phyloP scores from a whole-genome alignment of 1,140 invertebrate genomes.

The Pissodes strobi region DNA sequence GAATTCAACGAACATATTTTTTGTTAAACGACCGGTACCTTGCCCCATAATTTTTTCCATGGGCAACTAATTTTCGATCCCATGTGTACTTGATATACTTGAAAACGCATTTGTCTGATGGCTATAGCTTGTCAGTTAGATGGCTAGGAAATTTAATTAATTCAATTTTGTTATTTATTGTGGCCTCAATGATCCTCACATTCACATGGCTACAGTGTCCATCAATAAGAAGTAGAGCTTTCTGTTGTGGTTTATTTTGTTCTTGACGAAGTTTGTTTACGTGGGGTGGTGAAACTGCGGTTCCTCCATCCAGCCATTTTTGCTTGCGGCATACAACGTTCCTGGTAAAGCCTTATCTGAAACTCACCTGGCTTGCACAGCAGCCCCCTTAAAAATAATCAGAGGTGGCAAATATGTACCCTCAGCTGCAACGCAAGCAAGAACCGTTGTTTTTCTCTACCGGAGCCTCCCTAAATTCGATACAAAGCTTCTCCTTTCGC shows the following conservation, averaged over 20 bases:
- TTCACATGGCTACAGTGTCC: constrained; percentile 32
- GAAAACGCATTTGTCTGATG: constrained; percentile 34
- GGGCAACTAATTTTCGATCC: constrained; percentile 39
- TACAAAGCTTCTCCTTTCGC: constrained; percentile 42
- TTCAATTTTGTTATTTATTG: constrained; percentile 24
- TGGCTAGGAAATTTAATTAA: constrained; percentile 34
- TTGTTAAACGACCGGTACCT: constrained; percentile 31
- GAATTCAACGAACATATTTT: constrained; percentile 39
- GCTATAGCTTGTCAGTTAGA: constrained; percentile 33
- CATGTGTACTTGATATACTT: constrained; percentile 45
- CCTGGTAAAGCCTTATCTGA: constrained; percentile 43
- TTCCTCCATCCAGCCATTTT: too few relatives aligned
- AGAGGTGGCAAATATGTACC: constrained; percentile 45
- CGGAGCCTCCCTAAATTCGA: constrained; percentile 45
- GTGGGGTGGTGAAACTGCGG: constrained; percentile 36
- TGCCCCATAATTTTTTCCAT: constrained; percentile 29
- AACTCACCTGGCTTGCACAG: constrained; percentile 47
- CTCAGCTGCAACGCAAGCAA: constrained; percentile 46
- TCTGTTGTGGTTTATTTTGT: constrained; percentile 20
- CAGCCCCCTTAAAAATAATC: constrained; percentile 51
- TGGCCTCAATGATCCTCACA: constrained; percentile 21
- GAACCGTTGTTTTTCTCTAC: constrained; percentile 45
- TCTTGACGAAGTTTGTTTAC: constrained; percentile 16
- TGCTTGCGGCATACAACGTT: constrained; percentile 46
- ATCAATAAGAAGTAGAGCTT: constrained; percentile 23